Conservation (phyloP, 2,797 vertebrate genomes). For the Chrysocyon brachyurus region DNA sequence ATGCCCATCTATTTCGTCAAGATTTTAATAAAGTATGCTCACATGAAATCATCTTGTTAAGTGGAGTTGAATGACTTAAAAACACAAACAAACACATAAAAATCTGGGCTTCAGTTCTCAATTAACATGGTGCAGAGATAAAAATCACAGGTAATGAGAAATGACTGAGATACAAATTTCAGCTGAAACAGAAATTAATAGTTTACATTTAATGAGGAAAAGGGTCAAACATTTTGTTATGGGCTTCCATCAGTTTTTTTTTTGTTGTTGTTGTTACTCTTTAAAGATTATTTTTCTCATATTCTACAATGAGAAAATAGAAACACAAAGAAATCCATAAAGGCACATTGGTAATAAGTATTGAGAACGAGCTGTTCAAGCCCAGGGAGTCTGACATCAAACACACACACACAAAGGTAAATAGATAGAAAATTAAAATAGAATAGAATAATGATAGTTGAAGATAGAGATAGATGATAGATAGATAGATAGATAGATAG, state of each 20-base stretch:
- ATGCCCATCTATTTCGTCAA: not conserved
- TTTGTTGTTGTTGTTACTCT: not conserved
- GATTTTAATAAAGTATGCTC: not conserved
- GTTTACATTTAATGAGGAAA: not conserved
- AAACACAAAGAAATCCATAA: not conserved
- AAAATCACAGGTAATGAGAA: not conserved
- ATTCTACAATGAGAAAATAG: not conserved
- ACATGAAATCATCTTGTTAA: slow-evolving; percentile 23
- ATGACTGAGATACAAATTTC: not conserved
- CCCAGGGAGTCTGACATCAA: not conserved
- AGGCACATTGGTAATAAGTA: not conserved
- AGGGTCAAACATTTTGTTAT: not conserved
- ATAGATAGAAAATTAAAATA: not conserved
- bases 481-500: not conserved
- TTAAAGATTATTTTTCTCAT: not conserved
- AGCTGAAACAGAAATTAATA: not conserved
- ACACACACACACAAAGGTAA: not conserved
- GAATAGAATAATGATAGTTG: too few relatives aligned
- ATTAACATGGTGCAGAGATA: not conserved
- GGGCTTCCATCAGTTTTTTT: not conserved
- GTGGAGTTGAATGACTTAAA: not conserved
- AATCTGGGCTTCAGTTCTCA: not conserved
- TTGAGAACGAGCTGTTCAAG: not conserved
- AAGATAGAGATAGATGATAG: not conserved
- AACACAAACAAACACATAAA: not conserved